Conservation (phyloP, 2,888 invertebrate species). For the Aporophyla nigra region DNA sequence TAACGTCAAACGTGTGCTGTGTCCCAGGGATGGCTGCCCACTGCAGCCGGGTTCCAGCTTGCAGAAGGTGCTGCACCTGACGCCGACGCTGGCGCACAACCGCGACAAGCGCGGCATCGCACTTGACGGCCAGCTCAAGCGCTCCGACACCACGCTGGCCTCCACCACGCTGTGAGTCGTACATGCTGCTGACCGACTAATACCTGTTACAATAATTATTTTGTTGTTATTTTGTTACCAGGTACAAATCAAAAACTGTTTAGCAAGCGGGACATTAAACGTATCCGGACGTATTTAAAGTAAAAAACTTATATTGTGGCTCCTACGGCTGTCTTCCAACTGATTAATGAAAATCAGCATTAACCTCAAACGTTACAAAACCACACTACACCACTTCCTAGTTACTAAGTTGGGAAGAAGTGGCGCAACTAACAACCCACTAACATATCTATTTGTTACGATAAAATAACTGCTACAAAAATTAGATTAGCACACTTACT, state of each 20-base stretch:
- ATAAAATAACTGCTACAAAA: too few relatives aligned
- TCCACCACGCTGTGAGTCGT: constrained; percentile 96
- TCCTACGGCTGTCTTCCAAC: background rate
- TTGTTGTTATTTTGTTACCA: background rate
- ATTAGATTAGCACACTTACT: background rate
- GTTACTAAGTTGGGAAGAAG: background rate
- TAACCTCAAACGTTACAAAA: background rate
- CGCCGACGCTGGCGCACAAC: constrained; percentile 94
- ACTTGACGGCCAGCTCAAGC: constrained; percentile 96
- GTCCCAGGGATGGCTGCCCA: constrained; percentile 95
- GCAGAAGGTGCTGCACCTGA: constrained; percentile 97
- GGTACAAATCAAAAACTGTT: background rate
- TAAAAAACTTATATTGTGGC: background rate
- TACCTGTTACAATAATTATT: background rate
- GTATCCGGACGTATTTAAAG: background rate
- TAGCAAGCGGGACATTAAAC: background rate
- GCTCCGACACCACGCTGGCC: constrained; percentile 96
- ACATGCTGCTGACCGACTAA: background rate
- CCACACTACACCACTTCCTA: background rate
- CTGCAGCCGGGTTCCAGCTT: constrained; percentile 96
- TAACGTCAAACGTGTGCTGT: background rate
- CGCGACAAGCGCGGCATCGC: constrained; percentile 97
- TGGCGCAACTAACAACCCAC: background rate
- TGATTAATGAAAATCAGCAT: background rate
- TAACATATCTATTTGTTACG: background rate